Conservation (phyloP, 2,113 vertebrate species). For the Anhinga anhinga region DNA sequence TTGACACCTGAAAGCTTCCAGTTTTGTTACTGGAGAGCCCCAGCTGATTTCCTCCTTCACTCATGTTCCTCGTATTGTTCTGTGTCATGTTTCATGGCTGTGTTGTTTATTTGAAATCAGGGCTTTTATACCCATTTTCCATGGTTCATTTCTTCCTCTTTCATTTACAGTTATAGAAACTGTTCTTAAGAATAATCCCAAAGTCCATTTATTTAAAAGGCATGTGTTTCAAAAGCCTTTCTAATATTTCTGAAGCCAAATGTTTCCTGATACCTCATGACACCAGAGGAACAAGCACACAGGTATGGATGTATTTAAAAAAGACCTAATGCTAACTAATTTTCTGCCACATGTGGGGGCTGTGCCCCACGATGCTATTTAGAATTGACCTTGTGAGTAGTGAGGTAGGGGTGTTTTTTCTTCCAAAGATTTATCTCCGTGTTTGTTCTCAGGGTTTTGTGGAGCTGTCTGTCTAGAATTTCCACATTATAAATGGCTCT, state of each 20-base stretch:
- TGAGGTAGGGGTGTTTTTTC: neutral
- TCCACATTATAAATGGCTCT: constrained; percentile 76
- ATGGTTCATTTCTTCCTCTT: neutral
- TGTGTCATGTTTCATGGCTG: neutral
- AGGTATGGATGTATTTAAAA: constrained; percentile 13
- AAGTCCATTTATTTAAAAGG: neutral
- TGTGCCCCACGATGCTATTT: neutral
- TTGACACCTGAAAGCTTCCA: constrained; percentile 19
- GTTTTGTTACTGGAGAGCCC: constrained; percentile 8
- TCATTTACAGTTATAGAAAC: neutral
- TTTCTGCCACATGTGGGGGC: constrained; percentile 16
- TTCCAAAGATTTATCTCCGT: constrained; percentile 65
- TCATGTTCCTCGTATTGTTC: neutral
- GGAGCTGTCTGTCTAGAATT: constrained; percentile 75
- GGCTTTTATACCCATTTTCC: neutral
- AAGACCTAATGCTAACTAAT: neutral
- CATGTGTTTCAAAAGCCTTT: neutral
- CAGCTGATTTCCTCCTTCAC: neutral
- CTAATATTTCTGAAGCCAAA: neutral
- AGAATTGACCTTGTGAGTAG: constrained; percentile 39
- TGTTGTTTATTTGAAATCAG: neutral
- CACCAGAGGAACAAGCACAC: neutral
- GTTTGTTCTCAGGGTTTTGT: constrained; percentile 69
- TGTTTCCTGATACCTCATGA: neutral
- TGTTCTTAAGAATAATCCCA: neutral